Conservation (phyloP, 2,888 invertebrate genomes). For the Campoplex capitator region DNA sequence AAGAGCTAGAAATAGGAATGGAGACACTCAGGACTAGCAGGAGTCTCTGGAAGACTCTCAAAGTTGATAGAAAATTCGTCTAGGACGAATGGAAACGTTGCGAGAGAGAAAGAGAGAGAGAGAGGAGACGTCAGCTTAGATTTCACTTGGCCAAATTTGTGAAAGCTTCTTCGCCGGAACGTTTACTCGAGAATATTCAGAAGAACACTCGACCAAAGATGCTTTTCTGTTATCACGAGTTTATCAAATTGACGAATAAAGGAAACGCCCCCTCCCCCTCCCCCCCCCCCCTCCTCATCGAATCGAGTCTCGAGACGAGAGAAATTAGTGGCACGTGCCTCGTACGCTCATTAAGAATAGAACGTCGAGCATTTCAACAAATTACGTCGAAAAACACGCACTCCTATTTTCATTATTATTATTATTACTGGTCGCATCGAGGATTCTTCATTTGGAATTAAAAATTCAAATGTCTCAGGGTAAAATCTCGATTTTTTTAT, state of each 20-base stretch:
- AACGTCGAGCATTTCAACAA: conserved; percentile 11
- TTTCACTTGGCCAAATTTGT: conserved; percentile 3
- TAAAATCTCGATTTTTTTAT: too few relatives aligned
- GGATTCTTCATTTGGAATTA: background rate
- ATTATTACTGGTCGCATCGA: background rate
- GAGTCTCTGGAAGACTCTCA: conserved; percentile 15
- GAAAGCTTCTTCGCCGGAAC: conserved; percentile 17
- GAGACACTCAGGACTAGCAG: background rate
- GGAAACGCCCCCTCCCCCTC: background rate
- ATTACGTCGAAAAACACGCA: background rate
- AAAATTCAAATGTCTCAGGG: too few relatives aligned
- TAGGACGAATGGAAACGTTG: background rate
- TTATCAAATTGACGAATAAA: conserved; percentile 1
- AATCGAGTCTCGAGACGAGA: background rate
- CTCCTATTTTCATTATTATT: background rate
- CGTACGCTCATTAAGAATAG: background rate
- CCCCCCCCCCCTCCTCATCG: too few relatives aligned
- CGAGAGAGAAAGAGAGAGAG: background rate
- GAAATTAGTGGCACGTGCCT: background rate
- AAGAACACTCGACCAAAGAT: conserved; percentile 35
- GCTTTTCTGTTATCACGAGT: background rate
- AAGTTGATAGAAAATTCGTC: conserved; percentile 32
- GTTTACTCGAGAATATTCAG: conserved; percentile 28
- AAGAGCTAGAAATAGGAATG: background rate
- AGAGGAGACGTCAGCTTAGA: background rate